A percentile compares a stretch with the other conserved stretches of the same genome.
Conservation (phyloP, 2,797 vertebrate genomes). For the Siniperca undulata region DNA sequence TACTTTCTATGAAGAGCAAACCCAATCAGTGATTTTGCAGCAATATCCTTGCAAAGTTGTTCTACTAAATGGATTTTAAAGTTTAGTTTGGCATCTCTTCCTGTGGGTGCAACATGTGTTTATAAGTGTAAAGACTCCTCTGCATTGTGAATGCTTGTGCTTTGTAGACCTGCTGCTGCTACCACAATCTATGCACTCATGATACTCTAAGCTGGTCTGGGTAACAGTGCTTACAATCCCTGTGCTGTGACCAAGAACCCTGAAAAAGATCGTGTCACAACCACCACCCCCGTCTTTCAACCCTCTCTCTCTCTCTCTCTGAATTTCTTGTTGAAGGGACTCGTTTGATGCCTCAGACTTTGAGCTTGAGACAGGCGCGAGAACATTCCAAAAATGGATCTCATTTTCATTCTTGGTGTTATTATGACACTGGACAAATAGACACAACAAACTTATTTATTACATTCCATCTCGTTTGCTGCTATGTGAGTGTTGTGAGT, state of each 20-base stretch:
- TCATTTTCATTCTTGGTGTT: slow-evolving; percentile 52
- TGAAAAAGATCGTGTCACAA: slow-evolving; percentile 59
- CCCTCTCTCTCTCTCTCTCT: slow-evolving; percentile 29
- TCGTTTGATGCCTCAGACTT: slow-evolving; percentile 59
- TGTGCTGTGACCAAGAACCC: slow-evolving; percentile 20
- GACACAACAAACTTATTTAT: slow-evolving; percentile 17
- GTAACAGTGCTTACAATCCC: slow-evolving; percentile 8
- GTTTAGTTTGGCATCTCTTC: not conserved
- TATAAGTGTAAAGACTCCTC: not conserved
- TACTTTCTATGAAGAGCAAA: not conserved
- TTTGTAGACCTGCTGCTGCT: not conserved
- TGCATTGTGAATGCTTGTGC: slow-evolving; percentile 9
- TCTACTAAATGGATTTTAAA: not conserved
- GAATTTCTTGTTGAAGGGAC: slow-evolving; percentile 22
- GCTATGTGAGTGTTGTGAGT: not conserved
- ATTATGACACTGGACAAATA: slow-evolving; percentile 44
- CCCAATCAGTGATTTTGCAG: not conserved
- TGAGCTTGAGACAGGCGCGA: slow-evolving; percentile 54
- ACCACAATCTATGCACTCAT: not conserved
- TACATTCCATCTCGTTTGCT: not conserved
- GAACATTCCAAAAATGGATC: slow-evolving; percentile 67
- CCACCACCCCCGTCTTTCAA: slow-evolving; percentile 45
- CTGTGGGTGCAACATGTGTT: not conserved
- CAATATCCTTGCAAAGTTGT: not conserved
- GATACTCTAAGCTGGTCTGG: slow-evolving; percentile 8